Evolutionary conservation across 1,140 invertebrate species (phyloP), one percentile per base, ranked within the genome.

Genomic region (Magallana gigas): DNA sequence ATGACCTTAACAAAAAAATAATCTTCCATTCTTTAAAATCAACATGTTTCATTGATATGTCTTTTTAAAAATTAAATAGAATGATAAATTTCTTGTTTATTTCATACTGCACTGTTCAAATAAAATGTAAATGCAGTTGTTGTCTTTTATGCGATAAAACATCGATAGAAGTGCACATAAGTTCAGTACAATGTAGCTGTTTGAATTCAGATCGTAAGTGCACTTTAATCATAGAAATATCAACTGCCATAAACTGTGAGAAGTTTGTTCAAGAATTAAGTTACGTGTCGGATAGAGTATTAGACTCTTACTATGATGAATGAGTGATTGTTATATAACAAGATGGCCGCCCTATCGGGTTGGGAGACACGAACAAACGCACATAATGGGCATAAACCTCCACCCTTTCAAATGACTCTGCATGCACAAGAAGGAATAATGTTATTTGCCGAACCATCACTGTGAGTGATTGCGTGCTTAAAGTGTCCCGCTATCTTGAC

Each of bases 271-370:
- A 62, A 12, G 68, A 71, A 71, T 71, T 71, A 71, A 71, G 68
- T 18, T 71, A 71, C 23, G 68, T 29, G 23, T 29, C 18, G 68
- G 68, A 18, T 71, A 29, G 23, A 71, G 68, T 48, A 48, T 48
- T 71, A 71, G 23, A 36, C 18, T 9, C 68, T 71, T 71, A 12
- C 36, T 2, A 71, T 29, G 68, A 71, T 71, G 68, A 71, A 71
- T 71, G 68, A 23, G 68, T 71, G 68, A 29, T 71, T 71, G 68
- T 71, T 71, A 71, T 12, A 71, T 71, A 71, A 71, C 18, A 29
- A 9, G 36, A 3, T 29, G 6, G 68, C 68, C 7, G 68, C 23
- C 12, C 68, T 71, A 71, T 29, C 68, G 7, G 18, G 7, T 9
- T 29, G 68, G 23, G 18, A 71, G 36, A 71, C 68, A 71, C 68